Conservation (phyloP, 2,888 invertebrate species). For the Drosophila niveifrons region DNA sequence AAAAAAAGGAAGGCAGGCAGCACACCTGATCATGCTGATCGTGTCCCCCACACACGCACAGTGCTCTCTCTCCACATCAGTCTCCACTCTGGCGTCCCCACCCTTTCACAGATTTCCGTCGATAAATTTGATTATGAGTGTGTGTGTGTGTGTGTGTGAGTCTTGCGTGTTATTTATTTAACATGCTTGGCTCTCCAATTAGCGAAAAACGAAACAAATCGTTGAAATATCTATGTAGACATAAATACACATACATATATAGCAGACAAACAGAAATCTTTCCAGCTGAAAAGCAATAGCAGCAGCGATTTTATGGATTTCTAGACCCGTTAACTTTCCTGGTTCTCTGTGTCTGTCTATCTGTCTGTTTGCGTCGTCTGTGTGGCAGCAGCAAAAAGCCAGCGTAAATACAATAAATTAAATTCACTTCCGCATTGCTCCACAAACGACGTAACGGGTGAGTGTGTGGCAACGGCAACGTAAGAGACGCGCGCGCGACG, state of each 20-base stretch:
- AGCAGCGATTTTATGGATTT: conserved; percentile 52
- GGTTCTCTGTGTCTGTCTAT: conserved; percentile 53
- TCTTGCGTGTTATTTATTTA: conserved; percentile 56
- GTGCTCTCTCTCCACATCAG: conserved; percentile 1
- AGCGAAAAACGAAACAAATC: conserved; percentile 70
- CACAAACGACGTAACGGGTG: conserved; percentile 80
- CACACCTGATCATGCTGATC: conserved; percentile 72
- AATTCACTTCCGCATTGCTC: conserved; percentile 86
- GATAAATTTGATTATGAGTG: conserved; percentile 54
- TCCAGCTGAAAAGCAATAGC: conserved; percentile 31
- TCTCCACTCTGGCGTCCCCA: conserved; percentile 5
- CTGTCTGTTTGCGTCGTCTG: conserved; percentile 36
- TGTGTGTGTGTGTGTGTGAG: conserved; percentile 12
- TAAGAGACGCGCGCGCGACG: conserved; percentile 61
- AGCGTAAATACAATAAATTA: conserved; percentile 84
- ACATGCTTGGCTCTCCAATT: conserved; percentile 67
- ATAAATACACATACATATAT: conserved; percentile 7
- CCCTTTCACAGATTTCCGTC: conserved; percentile 52
- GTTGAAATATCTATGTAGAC: conserved; percentile 41
- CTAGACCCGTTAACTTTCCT: conserved; percentile 72
- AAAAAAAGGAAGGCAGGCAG: conserved; percentile 34
- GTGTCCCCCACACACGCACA: conserved; percentile 15
- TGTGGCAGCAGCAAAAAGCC: conserved; percentile 53
- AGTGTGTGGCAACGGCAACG: conserved; percentile 65
- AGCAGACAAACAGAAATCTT: conserved; percentile 29